A percentile compares a stretch with the other conserved stretches of the same genome.
These are phyloP conservation scores for Stictocephala bisonia DNA, from an alignment of 2,888 invertebrate species.

Conservation along the genomic window DNA sequence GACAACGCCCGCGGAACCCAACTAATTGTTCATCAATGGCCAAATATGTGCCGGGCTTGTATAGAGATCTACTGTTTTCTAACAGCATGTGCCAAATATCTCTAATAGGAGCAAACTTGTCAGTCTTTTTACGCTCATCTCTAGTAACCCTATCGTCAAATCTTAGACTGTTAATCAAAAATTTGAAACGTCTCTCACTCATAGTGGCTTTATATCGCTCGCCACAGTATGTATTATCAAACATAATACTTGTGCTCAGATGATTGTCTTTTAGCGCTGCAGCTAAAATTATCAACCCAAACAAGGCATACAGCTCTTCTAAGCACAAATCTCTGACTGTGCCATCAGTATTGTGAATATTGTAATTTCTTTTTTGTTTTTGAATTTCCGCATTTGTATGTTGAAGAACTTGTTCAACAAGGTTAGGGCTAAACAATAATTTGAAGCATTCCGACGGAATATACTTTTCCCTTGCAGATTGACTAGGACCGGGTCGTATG, in stretches of 20 bases:
- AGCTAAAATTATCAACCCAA: slow-evolving; percentile 23
- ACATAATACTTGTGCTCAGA: slow-evolving; percentile 7
- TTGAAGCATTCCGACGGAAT: slow-evolving; percentile 29
- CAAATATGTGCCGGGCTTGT: slow-evolving; percentile 49
- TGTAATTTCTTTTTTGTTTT: slow-evolving; percentile 30
- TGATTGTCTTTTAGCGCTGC: slow-evolving; percentile 41
- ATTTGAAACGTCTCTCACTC: slow-evolving; percentile 48
- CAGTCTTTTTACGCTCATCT: slow-evolving; percentile 42
- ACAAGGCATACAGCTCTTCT: slow-evolving; percentile 34
- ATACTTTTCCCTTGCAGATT: slow-evolving; percentile 30
- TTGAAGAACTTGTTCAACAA: slow-evolving; percentile 23
- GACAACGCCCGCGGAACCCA: slow-evolving; percentile 49
- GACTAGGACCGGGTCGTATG: slow-evolving; percentile 37
- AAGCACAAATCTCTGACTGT: slow-evolving; percentile 34
- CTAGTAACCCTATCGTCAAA: slow-evolving; percentile 48
- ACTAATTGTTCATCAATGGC: slow-evolving; percentile 49
- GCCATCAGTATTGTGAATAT: slow-evolving; percentile 26
- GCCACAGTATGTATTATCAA: slow-evolving; percentile 28
- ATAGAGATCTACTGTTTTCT: slow-evolving; percentile 50
- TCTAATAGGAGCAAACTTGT: slow-evolving; percentile 59
- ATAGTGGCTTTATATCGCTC: slow-evolving; percentile 44
- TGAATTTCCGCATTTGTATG: slow-evolving; percentile 35
- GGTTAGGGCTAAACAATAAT: slow-evolving; percentile 29
- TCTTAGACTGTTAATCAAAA: slow-evolving; percentile 48
- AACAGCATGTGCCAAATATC: slow-evolving; percentile 58